Conservation (phyloP, 2,797 vertebrate genomes). For the Lithobates sylvaticus region DNA sequence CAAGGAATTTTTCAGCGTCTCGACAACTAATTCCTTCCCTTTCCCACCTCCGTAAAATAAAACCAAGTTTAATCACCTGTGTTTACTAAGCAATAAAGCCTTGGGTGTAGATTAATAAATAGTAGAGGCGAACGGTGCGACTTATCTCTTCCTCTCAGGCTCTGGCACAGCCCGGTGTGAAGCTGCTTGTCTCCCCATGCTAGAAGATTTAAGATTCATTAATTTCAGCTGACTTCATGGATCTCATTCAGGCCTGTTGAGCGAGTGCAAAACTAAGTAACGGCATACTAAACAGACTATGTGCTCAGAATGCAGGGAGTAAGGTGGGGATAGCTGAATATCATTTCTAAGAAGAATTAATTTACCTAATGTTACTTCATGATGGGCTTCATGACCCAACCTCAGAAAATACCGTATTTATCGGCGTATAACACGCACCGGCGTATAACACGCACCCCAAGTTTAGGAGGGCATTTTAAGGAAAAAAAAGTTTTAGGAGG, state of each 20-base stretch:
- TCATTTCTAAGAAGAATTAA: too few relatives aligned
- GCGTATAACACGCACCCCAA: too few relatives aligned
- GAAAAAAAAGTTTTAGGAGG: too few relatives aligned
- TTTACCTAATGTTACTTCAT: too few relatives aligned
- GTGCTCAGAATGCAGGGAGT: too few relatives aligned
- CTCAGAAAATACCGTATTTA: too few relatives aligned
- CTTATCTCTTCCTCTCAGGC: constrained; percentile 41
- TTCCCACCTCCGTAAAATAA: not conserved
- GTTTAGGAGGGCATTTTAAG: too few relatives aligned
- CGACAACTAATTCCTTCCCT: not conserved
- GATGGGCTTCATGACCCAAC: too few relatives aligned
- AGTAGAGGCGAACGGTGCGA: not conserved
- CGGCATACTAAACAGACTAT: too few relatives aligned
- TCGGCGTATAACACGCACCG: too few relatives aligned
- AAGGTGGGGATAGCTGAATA: too few relatives aligned
- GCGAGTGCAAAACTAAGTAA: not conserved
- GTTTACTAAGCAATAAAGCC: constrained; percentile 13
- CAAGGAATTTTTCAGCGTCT: not conserved
- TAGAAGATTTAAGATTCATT: constrained; percentile 40
- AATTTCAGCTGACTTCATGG: constrained; percentile 29
- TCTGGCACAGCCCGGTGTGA: not conserved
- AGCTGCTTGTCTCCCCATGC: constrained; percentile 20
- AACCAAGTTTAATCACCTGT: not conserved
- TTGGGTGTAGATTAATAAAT: constrained; percentile 2
- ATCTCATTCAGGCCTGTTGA: constrained; percentile 16